phyloP scores from a whole-genome alignment of 2,797 vertebrate species.

The Dallia pectoralis region DNA sequence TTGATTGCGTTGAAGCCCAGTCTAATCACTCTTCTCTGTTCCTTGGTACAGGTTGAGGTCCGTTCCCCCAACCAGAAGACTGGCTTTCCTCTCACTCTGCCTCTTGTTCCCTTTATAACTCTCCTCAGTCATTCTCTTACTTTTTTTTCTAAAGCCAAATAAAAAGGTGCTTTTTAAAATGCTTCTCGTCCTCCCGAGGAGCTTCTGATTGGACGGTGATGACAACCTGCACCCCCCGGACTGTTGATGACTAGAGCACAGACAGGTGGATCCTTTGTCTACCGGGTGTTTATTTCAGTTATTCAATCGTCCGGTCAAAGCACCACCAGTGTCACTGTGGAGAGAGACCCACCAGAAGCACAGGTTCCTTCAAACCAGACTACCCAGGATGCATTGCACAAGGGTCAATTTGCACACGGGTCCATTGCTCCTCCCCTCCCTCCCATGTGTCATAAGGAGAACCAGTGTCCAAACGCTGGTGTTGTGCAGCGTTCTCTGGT shows the following conservation, averaged over 20 bases:
- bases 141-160: conserved; percentile 65
- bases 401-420: too few species aligned
- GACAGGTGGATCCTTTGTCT: conserved; percentile 22
- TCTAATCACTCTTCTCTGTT: conserved; percentile 21
- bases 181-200: conserved; percentile 27
- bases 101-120: conserved; percentile 55
- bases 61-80: conserved; percentile 31
- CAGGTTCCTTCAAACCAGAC: conserved; percentile 46
- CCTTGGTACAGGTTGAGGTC: conserved; percentile 70
- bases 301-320: conserved; percentile 5
- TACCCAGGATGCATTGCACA: conserved; percentile 55
- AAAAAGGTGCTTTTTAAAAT: conserved; percentile 71
- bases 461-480: neutral
- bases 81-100: conserved; percentile 56
- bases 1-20: neutral
- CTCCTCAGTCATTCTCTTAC: conserved; percentile 43
- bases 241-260: conserved; percentile 28
- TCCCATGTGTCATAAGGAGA: too few species aligned
- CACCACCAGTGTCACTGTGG: conserved; percentile 4
- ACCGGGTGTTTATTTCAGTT: conserved; percentile 43
- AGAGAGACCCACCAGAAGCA: conserved; percentile 43
- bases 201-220: conserved; percentile 42
- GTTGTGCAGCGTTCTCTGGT: neutral
- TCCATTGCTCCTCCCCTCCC: too few species aligned
- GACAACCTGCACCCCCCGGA: conserved; percentile 19